Evolutionary conservation across 2,113 vertebrate genomes (phyloP).

Genomic region (Gymnarchus niloticus): DNA sequence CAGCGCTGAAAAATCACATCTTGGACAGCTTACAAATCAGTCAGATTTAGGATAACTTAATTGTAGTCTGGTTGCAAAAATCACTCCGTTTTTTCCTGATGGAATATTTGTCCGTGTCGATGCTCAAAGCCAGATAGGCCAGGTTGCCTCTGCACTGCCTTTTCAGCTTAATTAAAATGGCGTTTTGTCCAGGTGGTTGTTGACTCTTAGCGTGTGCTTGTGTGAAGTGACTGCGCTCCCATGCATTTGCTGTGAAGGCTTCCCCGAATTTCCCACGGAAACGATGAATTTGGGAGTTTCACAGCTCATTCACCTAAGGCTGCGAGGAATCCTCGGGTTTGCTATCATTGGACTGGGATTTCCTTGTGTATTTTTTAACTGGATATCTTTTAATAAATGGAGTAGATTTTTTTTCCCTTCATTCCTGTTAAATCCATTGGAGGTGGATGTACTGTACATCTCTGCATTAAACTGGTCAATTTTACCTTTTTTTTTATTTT

Average conservation of each 20-base stretch:
- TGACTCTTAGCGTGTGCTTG: slow-evolving; percentile 24
- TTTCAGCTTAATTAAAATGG: slow-evolving; percentile 34
- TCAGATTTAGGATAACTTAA: background rate
- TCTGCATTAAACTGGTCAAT: background rate
- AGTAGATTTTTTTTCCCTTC: too few relatives aligned
- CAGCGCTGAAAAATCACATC: background rate
- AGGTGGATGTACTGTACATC: background rate
- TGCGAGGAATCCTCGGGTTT: slow-evolving; percentile 15
- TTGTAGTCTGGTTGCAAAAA: background rate
- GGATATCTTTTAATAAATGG: slow-evolving; percentile 13
- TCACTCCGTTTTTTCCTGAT: background rate
- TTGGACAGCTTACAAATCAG: background rate
- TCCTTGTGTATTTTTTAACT: slow-evolving; percentile 27
- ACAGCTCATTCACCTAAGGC: slow-evolving; percentile 3
- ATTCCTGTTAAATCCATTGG: background rate
- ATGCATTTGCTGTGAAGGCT: slow-evolving; percentile 18
- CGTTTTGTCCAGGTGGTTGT: slow-evolving; percentile 14
- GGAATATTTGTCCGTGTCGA: slow-evolving; percentile 10
- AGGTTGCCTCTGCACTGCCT: too few relatives aligned
- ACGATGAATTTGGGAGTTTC: background rate
- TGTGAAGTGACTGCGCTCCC: slow-evolving; percentile 33
- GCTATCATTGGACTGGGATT: slow-evolving; percentile 21
- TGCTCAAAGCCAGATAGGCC: too few relatives aligned
- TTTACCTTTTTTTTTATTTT: background rate
- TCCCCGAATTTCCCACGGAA: slow-evolving; percentile 15